Evolutionary conservation across 2,113 vertebrate species (phyloP).

Genomic region (Trichechus manatus): DNA sequence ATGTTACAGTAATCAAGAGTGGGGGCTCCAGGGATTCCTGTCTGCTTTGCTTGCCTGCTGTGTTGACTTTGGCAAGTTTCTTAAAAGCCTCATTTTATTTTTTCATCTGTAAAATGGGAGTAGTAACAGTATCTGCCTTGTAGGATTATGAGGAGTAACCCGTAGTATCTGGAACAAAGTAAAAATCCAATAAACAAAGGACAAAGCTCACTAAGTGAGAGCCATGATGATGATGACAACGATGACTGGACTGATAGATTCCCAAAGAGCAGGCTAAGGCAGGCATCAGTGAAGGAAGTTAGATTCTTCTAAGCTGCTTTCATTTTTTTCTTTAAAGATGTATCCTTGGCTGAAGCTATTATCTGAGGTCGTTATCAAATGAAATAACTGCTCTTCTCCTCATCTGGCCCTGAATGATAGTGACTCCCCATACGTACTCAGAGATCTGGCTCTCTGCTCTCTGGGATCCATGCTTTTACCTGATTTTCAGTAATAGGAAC

Average conservation of each 20-base stretch:
- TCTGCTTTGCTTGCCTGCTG: not conserved
- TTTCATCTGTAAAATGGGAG: not conserved
- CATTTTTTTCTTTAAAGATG: slow-evolving; percentile 10
- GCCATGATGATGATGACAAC: not conserved
- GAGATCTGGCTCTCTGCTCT: not conserved
- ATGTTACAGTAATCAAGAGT: not conserved
- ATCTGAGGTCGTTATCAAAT: not conserved
- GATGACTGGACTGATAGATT: not conserved
- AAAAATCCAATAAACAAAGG: not conserved
- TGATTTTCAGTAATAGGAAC: not conserved
- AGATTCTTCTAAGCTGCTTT: not conserved
- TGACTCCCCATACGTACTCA: not conserved
- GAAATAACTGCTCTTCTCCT: not conserved
- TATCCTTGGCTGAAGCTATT: not conserved
- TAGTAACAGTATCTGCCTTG: not conserved
- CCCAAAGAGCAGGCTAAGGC: not conserved
- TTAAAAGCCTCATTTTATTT: not conserved
- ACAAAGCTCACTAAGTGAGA: not conserved
- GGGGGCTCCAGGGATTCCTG: not conserved
- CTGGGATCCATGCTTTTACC: not conserved
- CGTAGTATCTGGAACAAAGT: not conserved
- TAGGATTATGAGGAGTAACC: not conserved
- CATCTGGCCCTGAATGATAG: not conserved
- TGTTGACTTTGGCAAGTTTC: not conserved
- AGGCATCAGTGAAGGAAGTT: not conserved